Evolutionary conservation across 2,113 vertebrate genomes (phyloP), one percentile per base, ranked within the genome.

Genomic region (Caranx ignobilis): DNA sequence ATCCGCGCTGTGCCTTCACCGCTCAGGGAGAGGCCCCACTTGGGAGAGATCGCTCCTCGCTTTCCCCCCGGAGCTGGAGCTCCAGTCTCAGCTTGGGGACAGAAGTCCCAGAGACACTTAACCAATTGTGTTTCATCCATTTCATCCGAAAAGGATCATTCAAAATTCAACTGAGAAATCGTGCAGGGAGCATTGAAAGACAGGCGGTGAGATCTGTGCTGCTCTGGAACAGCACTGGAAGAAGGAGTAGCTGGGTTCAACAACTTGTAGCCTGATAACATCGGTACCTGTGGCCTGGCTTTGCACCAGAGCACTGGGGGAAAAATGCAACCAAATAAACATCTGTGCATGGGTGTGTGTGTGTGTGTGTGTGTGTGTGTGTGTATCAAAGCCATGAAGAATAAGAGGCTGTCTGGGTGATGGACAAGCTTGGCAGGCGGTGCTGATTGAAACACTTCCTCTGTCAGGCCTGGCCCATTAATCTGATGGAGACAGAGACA

Each of bases 381-480:
- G 54, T 69, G 74, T 69, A 77, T 91, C 83, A 87, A 88, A 91
- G 92, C 90, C 89, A 90, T 90, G 86, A 88, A 91, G 93, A 93
- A 94, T 94, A 93, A 93, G 91, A 84, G 86, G 81, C 90, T 94
- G 93, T 94, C 91, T 82, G 73, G 69, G 79, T 95, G 94, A 94
- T 93, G 90, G 93, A 94, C 94, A 95, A 82, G 90, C 92, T 93
- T 94, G 93, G 94, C 92, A 94, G 93, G 85, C 92, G 63, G 79
- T 78, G 91, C 91, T 94, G 94, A 95, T 94, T 94, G 94, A 95
- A 94, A 94, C 92, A 94, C 92, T 95, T 94, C 94, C 94, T 93
- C 88, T 93, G 92, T 94, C 83, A 88, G 88, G 92, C 87, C 93
- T 79, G 86, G 92, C 84, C 91, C 91, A 95, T 95, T 94, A 95